Percentiles rank a stretch among this genome's conserved stretches.
These are phyloP conservation scores for Dicerorhinus sumatrensis DNA, from an alignment of 2,113 vertebrate species.

Conservation along the genomic window DNA sequence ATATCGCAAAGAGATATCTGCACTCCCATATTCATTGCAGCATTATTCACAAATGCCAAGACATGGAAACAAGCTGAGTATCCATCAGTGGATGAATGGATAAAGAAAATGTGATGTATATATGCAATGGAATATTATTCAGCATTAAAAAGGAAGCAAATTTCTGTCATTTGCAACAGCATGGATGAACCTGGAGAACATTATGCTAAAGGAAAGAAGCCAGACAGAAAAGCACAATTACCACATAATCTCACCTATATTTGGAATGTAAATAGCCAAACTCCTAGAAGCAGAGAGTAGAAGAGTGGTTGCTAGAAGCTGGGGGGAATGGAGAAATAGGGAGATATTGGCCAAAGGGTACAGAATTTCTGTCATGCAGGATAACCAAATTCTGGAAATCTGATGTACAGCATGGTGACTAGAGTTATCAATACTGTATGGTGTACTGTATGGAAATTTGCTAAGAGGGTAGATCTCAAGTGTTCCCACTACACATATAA, in stretches of 20 bases:
- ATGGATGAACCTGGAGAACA: background rate
- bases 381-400: background rate
- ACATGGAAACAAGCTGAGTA: background rate
- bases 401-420: background rate
- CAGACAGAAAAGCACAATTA: background rate
- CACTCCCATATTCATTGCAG: accelerated
- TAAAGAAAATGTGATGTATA: background rate
- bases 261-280: too few species aligned
- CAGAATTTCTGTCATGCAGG: background rate
- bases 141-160: background rate
- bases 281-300: background rate
- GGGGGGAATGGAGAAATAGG: too few species aligned
- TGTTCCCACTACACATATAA: background rate
- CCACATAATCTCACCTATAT: too few species aligned
- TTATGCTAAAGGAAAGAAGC: background rate
- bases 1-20: background rate
- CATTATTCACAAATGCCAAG: background rate
- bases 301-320: background rate
- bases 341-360: background rate
- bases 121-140: background rate
- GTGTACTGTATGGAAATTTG: background rate
- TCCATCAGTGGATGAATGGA: background rate
- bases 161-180: background rate
- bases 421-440: too few species aligned
- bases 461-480: background rate